phyloP scores from a whole-genome alignment of 2,797 vertebrate genomes.

The Melanotaenia maccullochi region DNA sequence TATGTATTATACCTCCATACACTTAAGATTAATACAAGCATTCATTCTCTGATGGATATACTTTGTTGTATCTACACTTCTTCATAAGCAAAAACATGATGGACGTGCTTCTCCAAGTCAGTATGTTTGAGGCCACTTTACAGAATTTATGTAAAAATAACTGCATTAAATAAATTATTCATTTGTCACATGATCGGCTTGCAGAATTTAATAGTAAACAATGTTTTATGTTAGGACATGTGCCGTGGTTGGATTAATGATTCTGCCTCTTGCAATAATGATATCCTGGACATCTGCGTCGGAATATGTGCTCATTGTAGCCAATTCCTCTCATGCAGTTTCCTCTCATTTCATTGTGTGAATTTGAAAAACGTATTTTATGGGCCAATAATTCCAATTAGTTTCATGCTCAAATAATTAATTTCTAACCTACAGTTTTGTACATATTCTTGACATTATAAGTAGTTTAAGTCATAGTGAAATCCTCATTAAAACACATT shows the following conservation, averaged over 20 bases:
- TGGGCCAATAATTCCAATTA: not conserved
- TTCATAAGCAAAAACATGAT: too few relatives aligned
- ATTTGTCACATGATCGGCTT: not conserved
- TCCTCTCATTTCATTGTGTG: not conserved
- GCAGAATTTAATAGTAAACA: conserved; percentile 8
- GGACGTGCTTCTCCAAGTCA: not conserved
- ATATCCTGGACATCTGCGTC: not conserved
- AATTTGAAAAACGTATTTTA: not conserved
- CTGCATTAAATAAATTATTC: conserved; percentile 2
- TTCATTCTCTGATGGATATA: conserved; percentile 8
- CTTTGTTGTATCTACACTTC: not conserved
- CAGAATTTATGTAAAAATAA: conserved; percentile 17
- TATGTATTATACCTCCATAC: conserved; percentile 4
- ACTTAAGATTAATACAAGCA: conserved; percentile 1
- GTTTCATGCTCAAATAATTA: not conserved
- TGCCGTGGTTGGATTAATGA: conserved; percentile 7
- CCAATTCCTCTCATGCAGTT: not conserved
- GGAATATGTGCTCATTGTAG: not conserved
- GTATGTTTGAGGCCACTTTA: conserved; percentile 15
- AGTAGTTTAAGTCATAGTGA: not conserved
- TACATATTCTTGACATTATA: not conserved
- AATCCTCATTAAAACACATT: not conserved
- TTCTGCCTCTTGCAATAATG: not conserved
- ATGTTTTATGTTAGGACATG: not conserved
- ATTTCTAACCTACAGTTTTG: conserved; percentile 10